Percentiles rank a stretch among this genome's conserved stretches.
Evolutionary conservation across 92 coral and sea anemone species (phyloP).

Genomic region (Palythoa grandiflora): DNA sequence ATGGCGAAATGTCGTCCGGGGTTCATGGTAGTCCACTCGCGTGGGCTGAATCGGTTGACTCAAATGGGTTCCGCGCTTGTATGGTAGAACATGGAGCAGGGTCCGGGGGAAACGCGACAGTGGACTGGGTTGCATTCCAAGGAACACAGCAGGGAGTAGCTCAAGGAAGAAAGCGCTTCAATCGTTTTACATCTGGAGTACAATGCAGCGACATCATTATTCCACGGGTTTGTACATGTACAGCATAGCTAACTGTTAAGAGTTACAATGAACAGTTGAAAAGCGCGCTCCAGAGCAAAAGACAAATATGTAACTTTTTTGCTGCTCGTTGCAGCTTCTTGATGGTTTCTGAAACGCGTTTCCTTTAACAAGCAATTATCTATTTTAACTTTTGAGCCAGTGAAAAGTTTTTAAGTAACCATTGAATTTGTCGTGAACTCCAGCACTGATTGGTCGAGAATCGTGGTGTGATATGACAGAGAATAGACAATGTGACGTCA

Average conservation of each 20-base stretch:
- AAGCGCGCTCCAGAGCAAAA: no score
- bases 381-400: no score
- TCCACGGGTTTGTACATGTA: neutral
- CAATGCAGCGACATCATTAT: neutral
- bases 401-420: no score
- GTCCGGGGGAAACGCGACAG: neutral
- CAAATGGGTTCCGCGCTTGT: neutral
- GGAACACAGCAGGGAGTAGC: neutral
- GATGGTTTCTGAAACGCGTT: no score
- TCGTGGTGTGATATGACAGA: no score
- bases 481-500: no score
- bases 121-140: constrained; percentile 19
- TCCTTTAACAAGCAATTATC: no score
- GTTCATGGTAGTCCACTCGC: neutral
- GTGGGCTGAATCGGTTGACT: constrained; percentile 3
- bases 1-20: neutral
- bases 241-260: neutral
- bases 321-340: no score
- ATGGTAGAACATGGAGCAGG: constrained; percentile 3
- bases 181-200: neutral
- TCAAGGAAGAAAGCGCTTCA: neutral
- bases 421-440: no score
- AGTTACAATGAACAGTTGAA: neutral
- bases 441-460: no score
- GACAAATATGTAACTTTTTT: no score